Evolutionary conservation across 2,797 vertebrate species (phyloP), one percentile per base, ranked within the genome.

Genomic region (Etheostoma perlongum): DNA sequence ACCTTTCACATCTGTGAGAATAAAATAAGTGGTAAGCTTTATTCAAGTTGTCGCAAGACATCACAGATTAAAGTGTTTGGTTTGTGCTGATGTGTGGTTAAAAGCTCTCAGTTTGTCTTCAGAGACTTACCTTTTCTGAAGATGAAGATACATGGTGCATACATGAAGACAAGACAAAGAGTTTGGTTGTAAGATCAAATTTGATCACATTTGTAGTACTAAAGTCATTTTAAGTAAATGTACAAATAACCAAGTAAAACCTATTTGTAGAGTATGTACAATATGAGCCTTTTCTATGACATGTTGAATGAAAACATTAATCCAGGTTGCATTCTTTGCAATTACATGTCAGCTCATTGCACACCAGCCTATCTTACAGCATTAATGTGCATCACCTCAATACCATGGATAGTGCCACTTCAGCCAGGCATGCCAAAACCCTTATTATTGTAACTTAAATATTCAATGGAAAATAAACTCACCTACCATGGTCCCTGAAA

Each of bases 1-100:
- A 77, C 76, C 82, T 79, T 79, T 84, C 27, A 63, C 36, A 75
- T 74, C 8, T 65, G 33, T 33, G 10, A 3, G 4, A 44, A 59
- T 60, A 23, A 55, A 76, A 74, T 46, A 58, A n/a, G 23, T 23
- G n/a, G 42, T 19, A 12, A 65, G 58, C 36, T 69, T 13, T 36
- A 5, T 66, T 46, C 10, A 68, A 59, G 64, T 65, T 55, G 21
- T 52, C 2, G 2, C 2, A 25, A 19, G 15, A 27, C 55, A 40
- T 36, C 16, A 12, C 2, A 19, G 40, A n/a, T 14, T 12, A 27
- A 57, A 69, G 6, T 30, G 60, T 44, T 21, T 16, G 4, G n/a
- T 71, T 53, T 21, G 30, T 49, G 47, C 33, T 53, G 5, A 18
- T 16, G 6, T 62, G 30, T 44, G 49, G 15, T 48, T 15, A 25